Evolutionary conservation across 2,888 invertebrate species (phyloP), one percentile per base, ranked within the genome.

Genomic region (Ormyrus labotus): DNA sequence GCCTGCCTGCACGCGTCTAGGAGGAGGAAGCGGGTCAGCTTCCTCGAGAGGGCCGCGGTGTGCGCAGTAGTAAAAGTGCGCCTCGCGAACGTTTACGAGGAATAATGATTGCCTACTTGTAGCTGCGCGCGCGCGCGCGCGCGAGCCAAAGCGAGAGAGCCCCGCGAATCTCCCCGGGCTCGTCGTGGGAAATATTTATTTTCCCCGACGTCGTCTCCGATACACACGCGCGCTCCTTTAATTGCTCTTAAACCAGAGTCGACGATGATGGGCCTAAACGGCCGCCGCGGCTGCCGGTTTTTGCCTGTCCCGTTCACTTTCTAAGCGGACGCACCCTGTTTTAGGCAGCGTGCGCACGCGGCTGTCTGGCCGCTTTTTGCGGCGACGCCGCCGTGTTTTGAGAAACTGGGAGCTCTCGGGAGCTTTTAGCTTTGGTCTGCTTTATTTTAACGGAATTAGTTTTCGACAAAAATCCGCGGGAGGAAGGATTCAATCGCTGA

Each of bases 61-160:
- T 55, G 61, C 68, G 51, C 65, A 57, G 75, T 64, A 81, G 81
- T 81, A 76, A 79, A 79, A 81, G 76, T 76, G 76, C 74, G 63
- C 78, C 67, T 81, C 76, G 63, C 47, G 69, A 73, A 69, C 34
- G 64, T 81, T 81, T 81, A 81, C 79, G 81, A 81, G 81, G 72
- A 78, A 81, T 81, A 76, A 81, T 79, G 75, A 79, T 79, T 76
- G 79, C 79, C 79, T 79, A 79, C 81, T 81, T 81, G 81, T 73
- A 78, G 78, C 78, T 72, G 72, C 10, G 34, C 64, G 70, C 69
- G 72, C 10, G 34, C 64, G 70, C 69, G 63, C 57, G 55, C 58
- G 34, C 34, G 34, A 34, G 34, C 34, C 34, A 4, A 34, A 2
- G 34, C 34, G 34, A 34, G 19, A 13, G 13, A 13, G 13, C 13